Evolutionary conservation across 37 sponge, comb jelly and placozoan species (phyloP).

Genomic region (Aplysina aerophoba): DNA sequence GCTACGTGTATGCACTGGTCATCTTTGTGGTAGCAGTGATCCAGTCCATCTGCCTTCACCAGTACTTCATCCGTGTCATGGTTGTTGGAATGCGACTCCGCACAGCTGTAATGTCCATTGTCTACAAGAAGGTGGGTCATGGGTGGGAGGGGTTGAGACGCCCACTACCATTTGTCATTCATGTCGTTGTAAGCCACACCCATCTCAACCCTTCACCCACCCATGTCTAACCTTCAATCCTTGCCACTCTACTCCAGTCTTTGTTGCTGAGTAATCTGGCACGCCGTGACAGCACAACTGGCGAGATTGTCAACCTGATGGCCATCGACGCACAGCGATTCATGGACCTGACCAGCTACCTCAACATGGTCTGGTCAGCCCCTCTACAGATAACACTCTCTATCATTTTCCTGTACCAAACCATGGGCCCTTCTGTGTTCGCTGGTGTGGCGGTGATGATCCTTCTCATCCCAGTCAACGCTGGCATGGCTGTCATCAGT

Average conservation of each 20-base stretch:
- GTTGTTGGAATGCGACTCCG: conserved; percentile 74
- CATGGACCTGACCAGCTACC: conserved; percentile 86
- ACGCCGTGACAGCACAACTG: conserved; percentile 76
- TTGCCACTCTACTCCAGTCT: conserved; percentile 48
- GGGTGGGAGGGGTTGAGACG: too few relatives aligned
- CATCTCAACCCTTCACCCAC: too few relatives aligned
- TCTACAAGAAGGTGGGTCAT: conserved; percentile 79
- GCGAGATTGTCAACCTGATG: conserved; percentile 99
- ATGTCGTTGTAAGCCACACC: too few relatives aligned
- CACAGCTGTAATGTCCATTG: conserved; percentile 66
- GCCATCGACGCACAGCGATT: conserved; percentile 93
- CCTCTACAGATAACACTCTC: conserved; percentile 85
- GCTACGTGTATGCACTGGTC: conserved; percentile 80
- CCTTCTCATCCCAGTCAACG: conserved; percentile 77
- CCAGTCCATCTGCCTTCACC: conserved; percentile 82
- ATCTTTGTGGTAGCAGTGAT: conserved; percentile 70
- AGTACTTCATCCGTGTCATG: conserved; percentile 82
- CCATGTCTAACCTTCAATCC: too few relatives aligned
- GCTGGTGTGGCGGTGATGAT: conserved; percentile 88
- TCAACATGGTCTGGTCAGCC: conserved; percentile 89
- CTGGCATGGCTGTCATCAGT: conserved; percentile 42
- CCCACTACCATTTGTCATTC: too few relatives aligned
- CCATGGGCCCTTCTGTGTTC: conserved; percentile 81
- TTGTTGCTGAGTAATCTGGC: conserved; percentile 78
- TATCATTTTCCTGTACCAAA: conserved; percentile 72